phyloP scores from a whole-genome alignment of 64 coral and sea anemone species.

The Astreopora myriophthalma region DNA sequence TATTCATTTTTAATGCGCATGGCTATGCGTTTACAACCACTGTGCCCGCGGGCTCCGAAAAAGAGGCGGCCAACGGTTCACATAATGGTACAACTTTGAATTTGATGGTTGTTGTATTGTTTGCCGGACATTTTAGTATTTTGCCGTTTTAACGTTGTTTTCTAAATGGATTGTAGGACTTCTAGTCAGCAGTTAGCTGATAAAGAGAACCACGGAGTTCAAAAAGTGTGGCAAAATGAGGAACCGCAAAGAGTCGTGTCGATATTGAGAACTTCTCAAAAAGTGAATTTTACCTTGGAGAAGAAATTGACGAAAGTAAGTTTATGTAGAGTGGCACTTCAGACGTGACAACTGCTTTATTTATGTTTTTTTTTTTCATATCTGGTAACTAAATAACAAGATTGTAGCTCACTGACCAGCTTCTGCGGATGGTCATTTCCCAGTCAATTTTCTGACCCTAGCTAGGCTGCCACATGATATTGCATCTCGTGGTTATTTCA shows the following conservation, averaged over 20 bases:
- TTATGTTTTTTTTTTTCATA: not conserved
- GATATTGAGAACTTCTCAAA: slow-evolving; percentile 44
- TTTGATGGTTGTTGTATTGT: slow-evolving; percentile 40
- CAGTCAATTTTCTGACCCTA: no score
- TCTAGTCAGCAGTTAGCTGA: not conserved
- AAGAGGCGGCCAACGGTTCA: slow-evolving; percentile 17
- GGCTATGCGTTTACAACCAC: not conserved
- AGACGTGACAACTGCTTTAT: not conserved
- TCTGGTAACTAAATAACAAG: not conserved
- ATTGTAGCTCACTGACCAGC: not conserved
- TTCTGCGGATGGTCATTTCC: not conserved
- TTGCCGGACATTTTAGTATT: slow-evolving; percentile 4
- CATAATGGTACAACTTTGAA: slow-evolving; percentile 53
- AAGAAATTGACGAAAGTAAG: slow-evolving; percentile 25
- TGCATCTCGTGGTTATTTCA: no score
- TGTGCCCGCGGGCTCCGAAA: slow-evolving; percentile 11
- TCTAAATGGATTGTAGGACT: slow-evolving; percentile 24
- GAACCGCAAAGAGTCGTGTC: slow-evolving; percentile 19
- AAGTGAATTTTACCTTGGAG: slow-evolving; percentile 6
- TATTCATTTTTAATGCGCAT: not conserved
- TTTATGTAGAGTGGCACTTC: not conserved
- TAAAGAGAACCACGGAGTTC: slow-evolving; percentile 40
- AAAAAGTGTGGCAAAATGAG: not conserved
- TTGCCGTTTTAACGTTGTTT: not conserved
- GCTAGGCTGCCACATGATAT: no score